Conservation (phyloP, 2,888 invertebrate genomes). For the Miltochrista miniata region DNA sequence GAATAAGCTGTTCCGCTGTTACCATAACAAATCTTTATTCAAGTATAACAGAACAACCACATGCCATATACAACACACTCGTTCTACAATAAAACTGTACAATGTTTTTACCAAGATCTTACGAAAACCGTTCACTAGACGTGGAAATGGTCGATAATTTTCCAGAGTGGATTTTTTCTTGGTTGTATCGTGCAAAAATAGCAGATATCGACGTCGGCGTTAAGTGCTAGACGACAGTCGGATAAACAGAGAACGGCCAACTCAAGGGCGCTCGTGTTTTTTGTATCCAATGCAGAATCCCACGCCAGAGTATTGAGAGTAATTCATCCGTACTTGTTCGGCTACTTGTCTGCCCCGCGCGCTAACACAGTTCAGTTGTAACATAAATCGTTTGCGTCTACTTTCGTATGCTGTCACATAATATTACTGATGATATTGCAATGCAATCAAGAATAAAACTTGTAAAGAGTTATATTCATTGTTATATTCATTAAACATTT, state of each 20-base stretch:
- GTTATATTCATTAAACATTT: slow-evolving; percentile 2
- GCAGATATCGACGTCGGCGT: slow-evolving; percentile 72
- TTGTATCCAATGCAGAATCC: slow-evolving; percentile 56
- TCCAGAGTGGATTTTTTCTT: slow-evolving; percentile 51
- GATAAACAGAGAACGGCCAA: slow-evolving; percentile 68
- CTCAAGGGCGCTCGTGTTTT: slow-evolving; percentile 69
- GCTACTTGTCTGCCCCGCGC: slow-evolving; percentile 11
- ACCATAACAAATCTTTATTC: background rate
- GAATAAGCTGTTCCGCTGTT: background rate
- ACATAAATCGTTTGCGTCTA: background rate
- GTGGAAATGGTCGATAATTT: slow-evolving; percentile 44
- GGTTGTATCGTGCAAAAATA: slow-evolving; percentile 72
- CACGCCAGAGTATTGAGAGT: slow-evolving; percentile 38
- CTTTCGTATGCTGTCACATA: background rate
- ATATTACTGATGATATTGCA: slow-evolving; percentile 1
- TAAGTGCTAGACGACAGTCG: slow-evolving; percentile 81
- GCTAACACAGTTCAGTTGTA: slow-evolving; percentile 6
- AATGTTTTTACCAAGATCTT: slow-evolving; percentile 11
- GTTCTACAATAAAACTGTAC: slow-evolving; percentile 6
- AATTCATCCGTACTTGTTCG: slow-evolving; percentile 34
- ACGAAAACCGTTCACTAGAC: slow-evolving; percentile 27
- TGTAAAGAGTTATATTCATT: too few species aligned
- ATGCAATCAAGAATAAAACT: too few species aligned
- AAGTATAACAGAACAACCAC: background rate
- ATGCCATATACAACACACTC: background rate